phyloP scores from a whole-genome alignment of 1,140 invertebrate genomes.

The Lucilia sericata region DNA sequence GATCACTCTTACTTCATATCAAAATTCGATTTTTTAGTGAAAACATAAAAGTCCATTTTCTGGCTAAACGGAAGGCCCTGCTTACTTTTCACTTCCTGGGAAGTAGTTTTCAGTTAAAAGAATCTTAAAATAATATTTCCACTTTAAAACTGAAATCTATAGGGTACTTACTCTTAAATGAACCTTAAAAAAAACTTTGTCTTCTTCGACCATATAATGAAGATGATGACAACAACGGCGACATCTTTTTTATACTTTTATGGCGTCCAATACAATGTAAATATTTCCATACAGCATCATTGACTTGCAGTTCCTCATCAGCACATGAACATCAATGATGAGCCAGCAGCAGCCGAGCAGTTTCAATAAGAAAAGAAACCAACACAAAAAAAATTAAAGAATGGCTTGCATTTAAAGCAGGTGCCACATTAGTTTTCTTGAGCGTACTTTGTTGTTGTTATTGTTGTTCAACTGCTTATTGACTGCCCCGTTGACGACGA shows the following conservation, averaged over 20 bases:
- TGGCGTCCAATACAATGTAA: not conserved
- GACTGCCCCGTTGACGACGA: not conserved
- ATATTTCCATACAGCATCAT: not conserved
- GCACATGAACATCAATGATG: not conserved
- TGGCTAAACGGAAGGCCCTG: too few species aligned
- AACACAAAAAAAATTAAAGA: not conserved
- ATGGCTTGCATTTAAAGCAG: constrained; percentile 29
- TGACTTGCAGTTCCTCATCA: not conserved
- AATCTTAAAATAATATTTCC: too few species aligned
- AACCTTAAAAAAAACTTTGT: too few species aligned
- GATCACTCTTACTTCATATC: too few species aligned
- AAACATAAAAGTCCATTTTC: too few species aligned
- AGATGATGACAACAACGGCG: not conserved
- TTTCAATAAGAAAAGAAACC: not conserved
- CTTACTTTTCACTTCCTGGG: too few species aligned
- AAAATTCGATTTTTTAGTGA: too few species aligned
- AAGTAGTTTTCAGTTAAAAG: too few species aligned
- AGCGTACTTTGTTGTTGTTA: not conserved
- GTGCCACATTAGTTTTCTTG: not conserved
- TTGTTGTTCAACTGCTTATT: not conserved
- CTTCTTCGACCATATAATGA: not conserved
- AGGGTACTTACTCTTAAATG: too few species aligned
- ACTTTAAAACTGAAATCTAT: too few species aligned
- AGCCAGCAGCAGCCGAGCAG: not conserved
- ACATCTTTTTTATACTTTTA: not conserved